Percentiles rank a stretch among this genome's conserved stretches.
Conservation (phyloP, 2,113 vertebrate species). For the Ochotona curzoniae region DNA sequence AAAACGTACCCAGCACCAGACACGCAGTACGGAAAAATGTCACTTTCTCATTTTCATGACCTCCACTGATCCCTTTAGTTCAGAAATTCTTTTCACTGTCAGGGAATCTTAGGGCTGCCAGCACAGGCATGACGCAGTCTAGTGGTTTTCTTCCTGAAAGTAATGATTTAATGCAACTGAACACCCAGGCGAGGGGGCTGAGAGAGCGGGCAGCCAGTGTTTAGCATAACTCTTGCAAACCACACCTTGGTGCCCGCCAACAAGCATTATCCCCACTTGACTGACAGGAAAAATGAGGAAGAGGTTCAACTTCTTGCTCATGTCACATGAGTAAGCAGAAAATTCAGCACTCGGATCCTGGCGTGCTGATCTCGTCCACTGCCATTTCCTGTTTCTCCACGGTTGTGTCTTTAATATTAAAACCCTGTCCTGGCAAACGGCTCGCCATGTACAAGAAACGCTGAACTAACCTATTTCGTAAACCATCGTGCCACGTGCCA, state of each 20-base stretch:
- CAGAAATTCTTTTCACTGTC: not conserved
- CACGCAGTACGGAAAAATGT: not conserved
- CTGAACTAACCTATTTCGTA: not conserved
- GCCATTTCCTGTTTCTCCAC: not conserved
- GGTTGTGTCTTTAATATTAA: not conserved
- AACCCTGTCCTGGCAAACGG: not conserved
- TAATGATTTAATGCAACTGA: not conserved
- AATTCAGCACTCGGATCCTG: not conserved
- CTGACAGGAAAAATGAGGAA: not conserved
- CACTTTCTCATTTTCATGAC: not conserved
- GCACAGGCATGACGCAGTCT: not conserved
- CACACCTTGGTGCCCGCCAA: not conserved
- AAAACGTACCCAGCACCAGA: not conserved
- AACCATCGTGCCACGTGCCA: not conserved
- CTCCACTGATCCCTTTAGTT: not conserved
- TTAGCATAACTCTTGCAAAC: not conserved
- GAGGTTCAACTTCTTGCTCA: not conserved
- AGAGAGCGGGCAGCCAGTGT: not conserved
- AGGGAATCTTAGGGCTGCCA: not conserved
- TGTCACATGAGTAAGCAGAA: not conserved
- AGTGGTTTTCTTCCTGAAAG: not conserved
- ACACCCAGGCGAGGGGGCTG: not conserved
- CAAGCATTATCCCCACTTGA: not conserved
- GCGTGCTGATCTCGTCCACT: not conserved
- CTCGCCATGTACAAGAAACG: not conserved